Evolutionary conservation across 2,888 invertebrate genomes (phyloP).

Genomic region (Stenolophus ochropezus): DNA sequence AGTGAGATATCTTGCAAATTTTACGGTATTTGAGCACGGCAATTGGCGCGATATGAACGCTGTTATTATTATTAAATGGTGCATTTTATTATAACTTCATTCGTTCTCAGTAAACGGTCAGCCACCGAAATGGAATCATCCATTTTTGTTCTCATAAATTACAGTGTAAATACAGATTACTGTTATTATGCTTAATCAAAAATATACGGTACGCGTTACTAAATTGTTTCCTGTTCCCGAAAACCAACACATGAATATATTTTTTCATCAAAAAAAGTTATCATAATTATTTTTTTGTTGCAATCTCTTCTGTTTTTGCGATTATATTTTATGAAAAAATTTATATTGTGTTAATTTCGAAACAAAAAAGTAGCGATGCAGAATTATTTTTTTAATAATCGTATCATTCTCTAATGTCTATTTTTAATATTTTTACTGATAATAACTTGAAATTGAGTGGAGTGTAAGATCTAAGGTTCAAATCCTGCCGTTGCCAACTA

Average conservation of each 20-base stretch:
- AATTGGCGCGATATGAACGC: neutral
- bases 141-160: conserved; percentile 24
- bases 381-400: no score
- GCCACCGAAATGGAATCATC: conserved; percentile 1
- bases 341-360: no score
- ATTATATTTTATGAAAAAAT: no score
- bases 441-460: no score
- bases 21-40: conserved; percentile 40
- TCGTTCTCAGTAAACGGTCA: neutral
- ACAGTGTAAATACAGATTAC: conserved; percentile 6
- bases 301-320: no score
- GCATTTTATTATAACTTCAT: conserved; percentile 4
- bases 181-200: conserved; percentile 18
- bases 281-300: neutral
- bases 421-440: no score
- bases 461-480: no score
- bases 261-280: neutral
- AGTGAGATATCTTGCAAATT: conserved; percentile 37
- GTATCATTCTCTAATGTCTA: no score
- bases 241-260: neutral
- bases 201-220: neutral
- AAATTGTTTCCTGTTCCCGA: conserved; percentile 8
- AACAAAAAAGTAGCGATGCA: no score
- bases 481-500: no score
- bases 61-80: conserved; percentile 23